Percentiles rank a stretch among this genome's conserved stretches.
Evolutionary conservation across 2,113 vertebrate species (phyloP).

Genomic region (Rhea pennata): DNA sequence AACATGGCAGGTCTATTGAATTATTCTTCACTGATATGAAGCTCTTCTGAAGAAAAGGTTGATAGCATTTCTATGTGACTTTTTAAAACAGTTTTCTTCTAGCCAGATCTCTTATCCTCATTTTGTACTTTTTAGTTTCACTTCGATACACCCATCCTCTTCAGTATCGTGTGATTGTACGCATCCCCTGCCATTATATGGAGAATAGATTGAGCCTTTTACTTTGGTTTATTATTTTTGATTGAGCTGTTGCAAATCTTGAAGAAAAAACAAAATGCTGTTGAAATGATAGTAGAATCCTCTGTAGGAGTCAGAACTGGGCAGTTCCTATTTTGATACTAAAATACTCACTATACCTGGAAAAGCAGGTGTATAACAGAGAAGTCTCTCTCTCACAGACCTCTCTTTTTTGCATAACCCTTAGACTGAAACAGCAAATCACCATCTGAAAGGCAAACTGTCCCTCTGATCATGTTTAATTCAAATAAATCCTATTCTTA

Average conservation of each 20-base stretch:
- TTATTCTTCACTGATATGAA: not conserved
- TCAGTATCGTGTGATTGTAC: not conserved
- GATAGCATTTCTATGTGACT: not conserved
- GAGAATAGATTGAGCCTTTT: not conserved
- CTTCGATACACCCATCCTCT: not conserved
- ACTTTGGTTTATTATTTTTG: not conserved
- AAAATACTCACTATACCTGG: not conserved
- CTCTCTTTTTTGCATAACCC: not conserved
- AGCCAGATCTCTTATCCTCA: not conserved
- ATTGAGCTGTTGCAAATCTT: not conserved
- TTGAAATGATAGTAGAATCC: not conserved
- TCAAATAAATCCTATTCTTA: not conserved
- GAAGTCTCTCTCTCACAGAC: not conserved
- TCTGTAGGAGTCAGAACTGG: not conserved
- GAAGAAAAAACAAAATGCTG: not conserved
- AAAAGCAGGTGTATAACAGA: not conserved
- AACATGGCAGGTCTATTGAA: not conserved
- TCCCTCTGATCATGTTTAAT: not conserved
- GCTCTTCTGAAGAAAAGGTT: not conserved
- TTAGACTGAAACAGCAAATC: not conserved
- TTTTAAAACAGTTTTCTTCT: not conserved
- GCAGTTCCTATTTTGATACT: not conserved
- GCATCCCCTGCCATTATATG: accelerated
- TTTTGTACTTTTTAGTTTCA: not conserved
- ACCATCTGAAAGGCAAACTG: not conserved